Base-by-base conservation (phyloP, 2,797 vertebrate species). In the Setipinna tenuifilis region DNA sequence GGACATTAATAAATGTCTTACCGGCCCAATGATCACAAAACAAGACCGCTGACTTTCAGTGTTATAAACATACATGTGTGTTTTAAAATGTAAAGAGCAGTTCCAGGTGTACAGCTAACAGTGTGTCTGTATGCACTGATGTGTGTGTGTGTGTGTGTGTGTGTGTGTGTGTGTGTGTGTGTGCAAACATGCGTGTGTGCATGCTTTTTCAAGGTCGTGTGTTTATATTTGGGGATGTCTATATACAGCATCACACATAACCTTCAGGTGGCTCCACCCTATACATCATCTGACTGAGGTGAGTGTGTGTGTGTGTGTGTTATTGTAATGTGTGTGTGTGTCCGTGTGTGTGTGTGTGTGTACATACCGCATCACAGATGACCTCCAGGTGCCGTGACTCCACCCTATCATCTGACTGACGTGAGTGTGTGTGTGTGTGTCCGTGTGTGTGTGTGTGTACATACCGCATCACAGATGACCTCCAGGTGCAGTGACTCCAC, bases 401-500 rank as follows among this genome's bases (percentile, higher is more conserved):
- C 88, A 99, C 94, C 83, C 98, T n/a, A n/a, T n/a, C n/a, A n/a
- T 97, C 87, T 96, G 96, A 41, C 35, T 41, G 35, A 41, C 1
- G 50, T 54, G 9, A 3, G 50, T 54, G 50, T 54, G 50, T 54
- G 50, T 54, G 50, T 54, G 50, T 54, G 50, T 54, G 50, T 50
- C 6, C 10, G n/a, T 82, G 46, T 59, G 82, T 3, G 57, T 78
- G 5, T 9, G 2, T 16, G 11, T 65, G 0, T 35, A 91, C 95
- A 87, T 86, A 99, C 98, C 4, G 97, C 96, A 0, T 97, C 96
- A 83, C 96, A 96, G 86, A 99, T 95, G 0, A 96, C 95, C 90
- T 98, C 97, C 83, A 99, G 91, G 87, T 99, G 98, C 35, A 98
- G 94, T 1, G 96, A 95, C 89, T 99, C 98, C 88, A 99, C 94